These are phyloP conservation scores for mouse (Mus musculus) DNA, from an alignment of 2,113 vertebrate species.

Conservation along the genomic window DNA sequence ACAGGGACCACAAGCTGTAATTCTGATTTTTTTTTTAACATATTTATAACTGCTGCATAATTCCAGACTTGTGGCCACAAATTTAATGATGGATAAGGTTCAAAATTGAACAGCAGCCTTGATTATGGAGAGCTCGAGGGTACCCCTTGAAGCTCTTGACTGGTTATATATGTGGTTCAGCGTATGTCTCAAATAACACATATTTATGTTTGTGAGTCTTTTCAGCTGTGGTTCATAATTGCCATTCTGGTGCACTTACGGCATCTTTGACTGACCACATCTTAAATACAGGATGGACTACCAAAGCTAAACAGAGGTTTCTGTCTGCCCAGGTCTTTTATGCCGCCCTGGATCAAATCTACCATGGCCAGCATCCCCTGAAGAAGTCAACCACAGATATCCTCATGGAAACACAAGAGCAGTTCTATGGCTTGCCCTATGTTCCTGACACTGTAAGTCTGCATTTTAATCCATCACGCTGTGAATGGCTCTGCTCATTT, in stretches of 20 bases:
- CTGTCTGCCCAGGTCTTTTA: slow-evolving; percentile 93
- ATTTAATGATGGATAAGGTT: slow-evolving; percentile 13
- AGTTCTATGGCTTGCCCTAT: slow-evolving; percentile 94
- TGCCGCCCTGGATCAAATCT: slow-evolving; percentile 96
- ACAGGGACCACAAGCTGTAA: background rate
- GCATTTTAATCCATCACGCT: background rate
- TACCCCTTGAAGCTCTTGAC: slow-evolving; percentile 31
- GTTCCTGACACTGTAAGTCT: slow-evolving; percentile 94
- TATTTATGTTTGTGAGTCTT: slow-evolving; percentile 19
- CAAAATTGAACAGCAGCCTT: background rate
- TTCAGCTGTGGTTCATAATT: background rate
- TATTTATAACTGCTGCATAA: background rate
- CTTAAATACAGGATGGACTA: background rate
- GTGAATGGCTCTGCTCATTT: background rate
- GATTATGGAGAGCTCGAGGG: background rate
- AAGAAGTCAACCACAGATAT: slow-evolving; percentile 93
- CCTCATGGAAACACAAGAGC: slow-evolving; percentile 94
- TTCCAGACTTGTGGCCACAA: slow-evolving; percentile 21
- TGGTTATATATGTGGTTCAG: background rate
- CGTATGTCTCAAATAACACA: background rate
- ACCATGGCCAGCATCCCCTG: slow-evolving; percentile 93
- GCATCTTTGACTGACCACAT: slow-evolving; percentile 5
- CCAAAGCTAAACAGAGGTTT: slow-evolving; percentile 52
- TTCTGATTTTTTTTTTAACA: background rate
- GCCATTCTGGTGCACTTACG: background rate